Percentiles rank a stretch among this genome's conserved stretches.
Conservation (phyloP, 37 sponge, comb jelly and placozoan species). For the Mnemiopsis leidyi region DNA sequence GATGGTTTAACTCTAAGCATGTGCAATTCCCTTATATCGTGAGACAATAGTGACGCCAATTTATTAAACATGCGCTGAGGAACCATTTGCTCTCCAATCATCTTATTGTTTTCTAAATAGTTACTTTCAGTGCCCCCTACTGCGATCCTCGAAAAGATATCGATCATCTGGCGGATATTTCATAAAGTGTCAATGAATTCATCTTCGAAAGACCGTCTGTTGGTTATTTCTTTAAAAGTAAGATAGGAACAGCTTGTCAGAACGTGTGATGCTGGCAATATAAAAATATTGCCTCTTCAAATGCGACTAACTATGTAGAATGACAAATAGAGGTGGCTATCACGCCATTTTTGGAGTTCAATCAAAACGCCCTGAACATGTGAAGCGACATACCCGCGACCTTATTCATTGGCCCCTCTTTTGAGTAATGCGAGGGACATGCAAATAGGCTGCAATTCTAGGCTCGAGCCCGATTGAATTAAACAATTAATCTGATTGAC, state of each 20-base stretch:
- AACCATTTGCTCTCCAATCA: conserved; percentile 5
- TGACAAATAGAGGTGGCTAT: no score
- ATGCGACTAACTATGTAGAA: no score
- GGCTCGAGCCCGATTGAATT: no score
- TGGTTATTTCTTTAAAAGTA: not conserved
- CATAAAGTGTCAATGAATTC: not conserved
- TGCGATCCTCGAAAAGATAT: not conserved
- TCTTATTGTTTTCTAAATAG: conserved; percentile 65
- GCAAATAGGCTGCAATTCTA: no score
- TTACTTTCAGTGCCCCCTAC: conserved; percentile 48
- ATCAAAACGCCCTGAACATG: no score
- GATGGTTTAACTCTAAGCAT: not conserved
- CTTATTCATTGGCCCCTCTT: no score
- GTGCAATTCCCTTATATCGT: not conserved
- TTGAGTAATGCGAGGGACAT: no score
- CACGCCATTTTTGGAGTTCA: no score
- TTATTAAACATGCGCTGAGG: conserved; percentile 33
- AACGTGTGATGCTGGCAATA: not conserved
- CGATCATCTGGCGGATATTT: not conserved
- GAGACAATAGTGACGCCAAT: conserved; percentile 39
- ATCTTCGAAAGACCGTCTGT: not conserved
- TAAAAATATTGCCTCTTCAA: not conserved
- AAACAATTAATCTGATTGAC: no score
- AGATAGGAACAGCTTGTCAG: not conserved
- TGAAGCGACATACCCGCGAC: no score